Evolutionary conservation across 2,888 invertebrate genomes (phyloP), one percentile per base, ranked within the genome.

Genomic region (Pogonocherus hispidulus): DNA sequence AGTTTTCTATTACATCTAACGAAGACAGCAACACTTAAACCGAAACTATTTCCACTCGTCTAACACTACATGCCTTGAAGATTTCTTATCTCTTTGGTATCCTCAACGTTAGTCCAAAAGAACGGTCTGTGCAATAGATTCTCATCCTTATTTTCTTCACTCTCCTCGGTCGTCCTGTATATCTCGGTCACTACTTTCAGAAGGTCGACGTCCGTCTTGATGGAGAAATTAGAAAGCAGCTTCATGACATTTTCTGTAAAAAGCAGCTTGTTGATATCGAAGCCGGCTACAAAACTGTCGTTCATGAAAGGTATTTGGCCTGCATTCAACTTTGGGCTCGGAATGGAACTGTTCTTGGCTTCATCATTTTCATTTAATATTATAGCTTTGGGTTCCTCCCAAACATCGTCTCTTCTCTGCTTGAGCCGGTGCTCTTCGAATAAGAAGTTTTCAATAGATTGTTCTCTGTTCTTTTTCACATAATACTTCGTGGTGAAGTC

Each of bases 111-210:
- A 8, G 49, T 49, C 60, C 60, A 60, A 5, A 49, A 49, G 19
- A 60, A 60, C n/a, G 60, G 60, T 19, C 22, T 23, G 14, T 60
- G 60, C 1, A 60, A n/a, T 22, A 60, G 16, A 20, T 47, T 35
- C n/a, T 27, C 47, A 0, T 49, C 32, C 19, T 59, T 47, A 11
- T 11, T 23, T 18, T 16, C 59, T 6, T 59, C 47, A 11, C 23
- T 59, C 9, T 47, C 44, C 22, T 23, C 37, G 0, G 47, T 59
- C 18, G 47, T 47, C 9, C 9, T 47, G 18, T 44, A 47, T 27
- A 27, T 46, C 19, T 47, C 59, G 5, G 32, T 59, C 3, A 27
- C 46, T 9, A 47, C 4, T 6, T 46, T 44, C 3, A 27, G 4
- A 5, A 59, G 16, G 6, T 57, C 16, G 9, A 41, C 8, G 1